A percentile compares a stretch with the other conserved stretches of the same genome.
Evolutionary conservation across 2,113 vertebrate genomes (phyloP).

Genomic region (Coreoperca whiteheadi): DNA sequence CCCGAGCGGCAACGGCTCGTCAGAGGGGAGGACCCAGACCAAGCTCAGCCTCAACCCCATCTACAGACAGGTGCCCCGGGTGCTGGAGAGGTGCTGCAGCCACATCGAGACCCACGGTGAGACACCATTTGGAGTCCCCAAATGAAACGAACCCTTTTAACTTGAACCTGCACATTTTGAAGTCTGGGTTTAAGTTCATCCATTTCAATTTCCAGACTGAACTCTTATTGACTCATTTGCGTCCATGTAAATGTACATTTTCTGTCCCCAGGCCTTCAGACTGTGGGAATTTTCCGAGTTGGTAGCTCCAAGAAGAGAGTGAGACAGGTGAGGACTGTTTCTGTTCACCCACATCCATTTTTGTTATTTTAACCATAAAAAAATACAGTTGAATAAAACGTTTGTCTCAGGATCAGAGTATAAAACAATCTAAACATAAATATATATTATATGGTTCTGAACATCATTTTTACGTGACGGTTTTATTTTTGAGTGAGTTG

Average conservation of each 20-base stretch:
- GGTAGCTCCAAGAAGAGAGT: conserved; percentile 93
- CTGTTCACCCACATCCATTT: background rate
- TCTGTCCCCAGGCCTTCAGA: conserved; percentile 87
- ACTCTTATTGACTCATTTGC: too few relatives aligned
- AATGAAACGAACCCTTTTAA: background rate
- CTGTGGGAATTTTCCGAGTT: conserved; percentile 92
- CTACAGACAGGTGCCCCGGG: conserved; percentile 90
- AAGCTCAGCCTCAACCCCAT: conserved; percentile 93
- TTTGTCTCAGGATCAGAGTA: background rate
- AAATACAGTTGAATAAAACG: background rate
- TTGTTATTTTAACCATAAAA: too few relatives aligned
- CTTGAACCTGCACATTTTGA: background rate
- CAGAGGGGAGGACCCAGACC: conserved; percentile 79
- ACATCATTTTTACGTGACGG: too few relatives aligned
- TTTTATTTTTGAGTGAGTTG: too few relatives aligned
- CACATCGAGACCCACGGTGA: conserved; percentile 91
- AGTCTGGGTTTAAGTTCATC: background rate
- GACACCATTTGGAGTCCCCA: conserved; percentile 14
- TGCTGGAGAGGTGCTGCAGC: conserved; percentile 91
- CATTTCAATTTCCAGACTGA: background rate
- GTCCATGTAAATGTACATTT: background rate
- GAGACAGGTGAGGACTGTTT: conserved; percentile 84
- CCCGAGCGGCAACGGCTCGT: conserved; percentile 36
- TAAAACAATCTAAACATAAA: too few relatives aligned
- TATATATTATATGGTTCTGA: too few relatives aligned